phyloP scores from a whole-genome alignment of 1,140 invertebrate genomes.

The Drosophila lacteicornis region DNA sequence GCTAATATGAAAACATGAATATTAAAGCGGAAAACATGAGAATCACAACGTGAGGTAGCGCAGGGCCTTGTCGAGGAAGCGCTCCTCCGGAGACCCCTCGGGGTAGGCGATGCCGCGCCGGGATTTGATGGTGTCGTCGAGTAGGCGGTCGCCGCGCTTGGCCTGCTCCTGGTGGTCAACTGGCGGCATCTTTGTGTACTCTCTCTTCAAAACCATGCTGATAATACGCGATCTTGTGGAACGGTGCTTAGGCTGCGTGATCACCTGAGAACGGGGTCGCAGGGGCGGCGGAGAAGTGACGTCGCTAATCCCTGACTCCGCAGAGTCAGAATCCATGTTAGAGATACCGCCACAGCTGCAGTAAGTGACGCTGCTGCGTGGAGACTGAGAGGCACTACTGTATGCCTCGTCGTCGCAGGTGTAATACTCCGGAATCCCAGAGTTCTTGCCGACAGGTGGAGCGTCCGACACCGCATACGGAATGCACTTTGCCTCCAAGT shows the following conservation, averaged over 20 bases:
- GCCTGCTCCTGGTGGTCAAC: constrained; percentile 8
- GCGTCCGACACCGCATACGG: constrained; percentile 55
- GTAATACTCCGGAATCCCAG: constrained; percentile 30
- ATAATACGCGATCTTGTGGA: constrained; percentile 69
- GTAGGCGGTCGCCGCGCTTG: constrained; percentile 13
- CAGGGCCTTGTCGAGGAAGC: constrained; percentile 72
- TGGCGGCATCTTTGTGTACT: constrained; percentile 30
- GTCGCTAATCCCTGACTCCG: constrained; percentile 65
- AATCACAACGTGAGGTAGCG: constrained; percentile 75
- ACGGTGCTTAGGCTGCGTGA: constrained; percentile 39
- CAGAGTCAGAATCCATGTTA: constrained; percentile 46
- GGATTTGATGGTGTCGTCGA: constrained; percentile 39
- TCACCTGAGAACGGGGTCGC: constrained; percentile 55
- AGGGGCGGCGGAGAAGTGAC: constrained; percentile 14
- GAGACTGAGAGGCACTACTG: constrained; percentile 48
- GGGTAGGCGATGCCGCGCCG: constrained; percentile 41
- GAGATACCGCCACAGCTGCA: constrained; percentile 47
- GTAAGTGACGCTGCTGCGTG: constrained; percentile 63
- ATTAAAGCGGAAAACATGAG: no score
- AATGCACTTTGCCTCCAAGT: constrained; percentile 69
- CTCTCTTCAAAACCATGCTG: constrained; percentile 67
- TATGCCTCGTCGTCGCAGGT: constrained; percentile 70
- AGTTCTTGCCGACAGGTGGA: background rate
- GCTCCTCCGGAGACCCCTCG: constrained; percentile 49
- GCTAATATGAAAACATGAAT: no score